phyloP scores from a whole-genome alignment of 2,888 invertebrate genomes.

The Hydroisotoma schaefferi region DNA sequence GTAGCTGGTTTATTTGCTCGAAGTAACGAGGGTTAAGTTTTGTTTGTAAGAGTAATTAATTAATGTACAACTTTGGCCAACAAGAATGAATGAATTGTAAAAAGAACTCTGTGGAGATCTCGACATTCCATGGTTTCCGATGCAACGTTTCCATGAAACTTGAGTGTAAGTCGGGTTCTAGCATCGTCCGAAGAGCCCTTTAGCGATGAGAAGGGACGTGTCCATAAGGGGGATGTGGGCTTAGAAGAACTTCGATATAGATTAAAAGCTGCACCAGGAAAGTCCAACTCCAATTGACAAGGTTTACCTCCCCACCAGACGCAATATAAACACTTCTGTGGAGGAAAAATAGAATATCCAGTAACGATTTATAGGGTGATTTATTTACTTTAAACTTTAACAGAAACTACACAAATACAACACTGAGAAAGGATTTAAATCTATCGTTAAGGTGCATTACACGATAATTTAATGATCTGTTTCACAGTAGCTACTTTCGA shows the following conservation, averaged over 20 bases:
- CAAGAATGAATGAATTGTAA: conserved; percentile 46
- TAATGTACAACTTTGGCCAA: conserved; percentile 45
- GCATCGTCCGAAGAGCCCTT: conserved; percentile 47
- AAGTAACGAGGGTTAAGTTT: no score
- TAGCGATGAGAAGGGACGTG: conserved; percentile 40
- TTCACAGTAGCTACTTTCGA: no score
- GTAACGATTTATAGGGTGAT: background rate
- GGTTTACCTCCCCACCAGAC: conserved; percentile 49
- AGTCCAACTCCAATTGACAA: conserved; percentile 44
- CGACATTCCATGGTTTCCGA: conserved; percentile 47
- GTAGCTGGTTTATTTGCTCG: no score
- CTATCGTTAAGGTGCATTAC: no score
- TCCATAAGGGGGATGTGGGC: conserved; percentile 44
- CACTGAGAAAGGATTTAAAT: no score
- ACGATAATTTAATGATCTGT: no score
- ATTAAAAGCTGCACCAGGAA: conserved; percentile 41
- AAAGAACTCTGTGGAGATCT: conserved; percentile 44
- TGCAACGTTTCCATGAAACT: conserved; percentile 41
- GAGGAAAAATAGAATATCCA: conserved; percentile 10
- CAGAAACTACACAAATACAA: no score
- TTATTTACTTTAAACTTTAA: background rate
- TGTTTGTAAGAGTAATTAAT: background rate
- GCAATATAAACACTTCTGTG: conserved; percentile 38
- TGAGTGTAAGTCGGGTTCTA: conserved; percentile 44
- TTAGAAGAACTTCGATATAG: conserved; percentile 44